Conservation (phyloP, 2,797 vertebrate species). For the Phalloptychus januarius region DNA sequence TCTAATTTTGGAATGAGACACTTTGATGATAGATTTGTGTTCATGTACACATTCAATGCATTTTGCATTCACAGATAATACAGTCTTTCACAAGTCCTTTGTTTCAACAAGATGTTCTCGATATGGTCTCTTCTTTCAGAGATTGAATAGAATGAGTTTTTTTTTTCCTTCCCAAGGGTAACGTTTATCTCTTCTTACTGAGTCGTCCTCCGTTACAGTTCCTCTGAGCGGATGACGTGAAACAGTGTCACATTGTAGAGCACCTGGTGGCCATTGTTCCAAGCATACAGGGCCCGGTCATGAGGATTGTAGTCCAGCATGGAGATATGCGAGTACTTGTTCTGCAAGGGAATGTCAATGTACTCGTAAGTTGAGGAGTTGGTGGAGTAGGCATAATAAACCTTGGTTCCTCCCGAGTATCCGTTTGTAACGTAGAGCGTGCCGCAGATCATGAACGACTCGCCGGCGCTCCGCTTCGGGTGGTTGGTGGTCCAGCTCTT, state of each 20-base stretch:
- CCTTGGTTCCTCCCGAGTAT: slow-evolving; percentile 96
- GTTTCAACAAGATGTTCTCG: slow-evolving; percentile 49
- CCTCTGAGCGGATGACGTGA: slow-evolving; percentile 94
- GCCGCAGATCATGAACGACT: slow-evolving; percentile 98
- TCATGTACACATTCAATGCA: slow-evolving; percentile 72
- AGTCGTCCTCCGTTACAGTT: slow-evolving; percentile 83
- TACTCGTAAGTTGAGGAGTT: slow-evolving; percentile 98
- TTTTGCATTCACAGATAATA: slow-evolving; percentile 58
- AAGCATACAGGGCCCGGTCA: slow-evolving; percentile 95
- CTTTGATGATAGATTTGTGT: slow-evolving; percentile 54
- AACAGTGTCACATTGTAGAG: slow-evolving; percentile 98
- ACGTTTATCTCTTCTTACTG: slow-evolving; percentile 38
- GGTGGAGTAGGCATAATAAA: slow-evolving; percentile 97
- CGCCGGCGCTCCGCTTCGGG: slow-evolving; percentile 94
- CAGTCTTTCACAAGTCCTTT: slow-evolving; percentile 56
- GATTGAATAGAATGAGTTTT: slow-evolving; percentile 64
- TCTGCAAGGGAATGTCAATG: slow-evolving; percentile 96
- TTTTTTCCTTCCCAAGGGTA: slow-evolving; percentile 51
- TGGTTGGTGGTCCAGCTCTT: slow-evolving; percentile 97
- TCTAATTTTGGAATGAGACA: slow-evolving; percentile 75
- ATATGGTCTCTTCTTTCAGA: slow-evolving; percentile 56
- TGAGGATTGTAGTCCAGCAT: slow-evolving; percentile 99
- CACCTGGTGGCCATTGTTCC: slow-evolving; percentile 98
- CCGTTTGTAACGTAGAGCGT: slow-evolving; percentile 97
- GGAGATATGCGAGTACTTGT: slow-evolving; percentile 97